Evolutionary conservation across 2,888 invertebrate genomes (phyloP).

Genomic region (Chymomyza caudatula): DNA sequence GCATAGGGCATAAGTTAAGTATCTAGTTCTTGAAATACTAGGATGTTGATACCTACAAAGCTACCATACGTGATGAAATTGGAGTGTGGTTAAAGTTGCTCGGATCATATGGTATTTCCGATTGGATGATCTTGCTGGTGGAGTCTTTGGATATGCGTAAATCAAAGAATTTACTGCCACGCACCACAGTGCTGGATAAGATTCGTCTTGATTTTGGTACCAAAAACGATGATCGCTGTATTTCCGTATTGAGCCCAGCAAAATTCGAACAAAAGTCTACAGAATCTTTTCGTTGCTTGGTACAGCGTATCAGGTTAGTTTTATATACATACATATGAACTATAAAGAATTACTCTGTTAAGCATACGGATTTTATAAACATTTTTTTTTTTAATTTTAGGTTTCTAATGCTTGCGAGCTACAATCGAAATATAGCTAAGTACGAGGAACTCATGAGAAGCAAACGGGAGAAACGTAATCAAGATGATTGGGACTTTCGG

Average conservation of each 20-base stretch:
- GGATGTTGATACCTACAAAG: slow-evolving; percentile 96
- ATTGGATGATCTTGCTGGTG: slow-evolving; percentile 96
- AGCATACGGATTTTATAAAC: neutral
- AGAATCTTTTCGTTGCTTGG: slow-evolving; percentile 92
- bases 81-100: slow-evolving; percentile 91
- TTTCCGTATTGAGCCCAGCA: slow-evolving; percentile 93
- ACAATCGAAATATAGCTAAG: slow-evolving; percentile 89
- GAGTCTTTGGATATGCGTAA: slow-evolving; percentile 94
- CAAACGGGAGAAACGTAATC: slow-evolving; percentile 92
- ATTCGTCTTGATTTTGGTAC: slow-evolving; percentile 95
- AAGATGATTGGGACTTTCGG: slow-evolving; percentile 95
- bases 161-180: slow-evolving; percentile 92
- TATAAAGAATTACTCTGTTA: too few species aligned
- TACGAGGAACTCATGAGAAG: slow-evolving; percentile 94
- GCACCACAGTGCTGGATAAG: slow-evolving; percentile 96
- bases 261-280: slow-evolving; percentile 92
- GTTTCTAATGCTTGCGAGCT: slow-evolving; percentile 87
- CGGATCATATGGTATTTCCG: slow-evolving; percentile 85
- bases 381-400: slow-evolving; percentile 26
- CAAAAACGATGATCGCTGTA: slow-evolving; percentile 92
- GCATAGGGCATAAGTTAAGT: neutral
- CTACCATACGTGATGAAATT: slow-evolving; percentile 91
- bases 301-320: slow-evolving; percentile 86
- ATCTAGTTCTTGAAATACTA: slow-evolving; percentile 72
- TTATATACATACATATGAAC: too few species aligned